Evolutionary conservation across 2,888 invertebrate genomes (phyloP), one percentile per base, ranked within the genome.

Genomic region (Drosophila anceps): DNA sequence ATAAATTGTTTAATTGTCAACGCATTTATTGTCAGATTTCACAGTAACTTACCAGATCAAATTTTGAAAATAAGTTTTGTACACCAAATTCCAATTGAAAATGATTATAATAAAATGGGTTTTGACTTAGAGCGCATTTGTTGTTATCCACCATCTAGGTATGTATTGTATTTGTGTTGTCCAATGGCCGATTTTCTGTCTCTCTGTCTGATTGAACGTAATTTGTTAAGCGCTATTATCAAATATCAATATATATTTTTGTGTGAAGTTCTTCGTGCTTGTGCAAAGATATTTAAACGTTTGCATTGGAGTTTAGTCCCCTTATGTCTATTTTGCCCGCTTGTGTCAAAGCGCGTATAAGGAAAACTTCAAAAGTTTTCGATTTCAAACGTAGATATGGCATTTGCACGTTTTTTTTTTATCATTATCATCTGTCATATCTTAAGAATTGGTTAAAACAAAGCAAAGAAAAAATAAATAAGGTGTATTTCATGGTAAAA

Each of bases 121-220:
- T 71, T 79, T 68, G 69, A 82, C 69, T 62, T 83, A 74, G 73
- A 76, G n/a, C 65, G 64, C 50, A 69, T 74, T 44, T 72, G 62
- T 64, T 76, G 76, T 58, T 63, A 77, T 63, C 63, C 76, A 50
- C 69, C 57, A 63, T 80, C 82, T 18, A 89, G 87, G 89, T 90
- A 74, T n/a, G 69, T 37, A 39, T 35, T 29, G 3, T 24, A n/a
- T 29, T 41, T 1, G 0, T 13, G 6, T 10, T 43, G 2, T 12
- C 4, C 9, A 2, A 10, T 4, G n/a, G 3, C 41, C 8, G 10
- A 18, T 18, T 39, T 18, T 18, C 41, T 18, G 9, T 41, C n/a
- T 41, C 3, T 41, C 2, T 10, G 12, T 33, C 33, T 33, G 3
- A 33, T 33, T 33, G 12, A 33, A 33, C 12, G 3, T 33, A 33